Conservation (phyloP, 2,113 vertebrate genomes). For the Ctenomys sociabilis region DNA sequence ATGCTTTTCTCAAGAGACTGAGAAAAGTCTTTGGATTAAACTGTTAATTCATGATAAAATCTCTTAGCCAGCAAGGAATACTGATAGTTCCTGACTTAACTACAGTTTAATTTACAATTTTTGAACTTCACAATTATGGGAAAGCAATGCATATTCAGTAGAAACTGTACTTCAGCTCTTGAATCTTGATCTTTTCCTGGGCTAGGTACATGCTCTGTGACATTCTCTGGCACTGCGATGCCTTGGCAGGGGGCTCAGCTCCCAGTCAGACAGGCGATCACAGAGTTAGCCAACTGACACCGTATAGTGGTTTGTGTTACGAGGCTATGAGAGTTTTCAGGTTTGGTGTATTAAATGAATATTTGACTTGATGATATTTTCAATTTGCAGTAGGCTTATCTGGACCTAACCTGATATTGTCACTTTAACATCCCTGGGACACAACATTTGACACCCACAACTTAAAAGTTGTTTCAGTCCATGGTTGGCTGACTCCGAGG, state of each 20-base stretch:
- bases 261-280: not conserved
- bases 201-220: not conserved
- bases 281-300: not conserved
- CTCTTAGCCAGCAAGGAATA: not conserved
- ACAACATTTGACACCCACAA: not conserved
- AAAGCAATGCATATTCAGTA: conserved; percentile 10
- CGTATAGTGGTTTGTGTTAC: not conserved
- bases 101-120: conserved; percentile 9
- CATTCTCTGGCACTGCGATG: not conserved
- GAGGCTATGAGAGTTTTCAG: not conserved
- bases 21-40: conserved; percentile 8
- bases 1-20: not conserved
- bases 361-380: not conserved
- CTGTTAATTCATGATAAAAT: not conserved
- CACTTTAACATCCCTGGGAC: not conserved
- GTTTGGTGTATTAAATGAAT: not conserved
- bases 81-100: conserved; percentile 33
- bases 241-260: not conserved
- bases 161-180: conserved; percentile 6
- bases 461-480: not conserved
- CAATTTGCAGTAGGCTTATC: not conserved
- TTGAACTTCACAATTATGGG: not conserved
- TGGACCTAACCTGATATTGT: not conserved
- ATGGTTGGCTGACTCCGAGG: not conserved
- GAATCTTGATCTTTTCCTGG: not conserved